Percentiles rank a stretch among this genome's conserved stretches.
These are phyloP conservation scores for Gonioctena quinquepunctata DNA, from an alignment of 1,140 invertebrate genomes.

Conservation along the genomic window DNA sequence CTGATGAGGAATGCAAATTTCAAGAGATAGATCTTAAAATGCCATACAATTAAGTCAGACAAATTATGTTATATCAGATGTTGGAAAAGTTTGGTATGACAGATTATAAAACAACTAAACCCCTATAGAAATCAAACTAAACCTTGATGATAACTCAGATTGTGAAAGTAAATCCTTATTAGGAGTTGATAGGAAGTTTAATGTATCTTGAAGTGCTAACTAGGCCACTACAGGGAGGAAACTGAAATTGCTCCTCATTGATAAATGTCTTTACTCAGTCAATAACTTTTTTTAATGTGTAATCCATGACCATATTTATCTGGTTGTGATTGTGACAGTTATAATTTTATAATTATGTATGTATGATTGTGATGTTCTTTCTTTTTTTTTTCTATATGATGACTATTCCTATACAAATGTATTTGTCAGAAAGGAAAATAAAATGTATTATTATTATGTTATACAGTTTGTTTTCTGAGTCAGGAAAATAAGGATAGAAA, in stretches of 20 bases:
- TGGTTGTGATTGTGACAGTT: too few species aligned
- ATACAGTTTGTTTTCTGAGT: slow-evolving; percentile 40
- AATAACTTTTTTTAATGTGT: too few species aligned
- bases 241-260: too few species aligned
- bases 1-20: slow-evolving; percentile 36
- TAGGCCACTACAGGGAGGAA: too few species aligned
- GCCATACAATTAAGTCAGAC: slow-evolving; percentile 11
- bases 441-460: too few species aligned
- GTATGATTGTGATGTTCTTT: too few species aligned
- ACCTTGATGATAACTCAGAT: slow-evolving; percentile 21
- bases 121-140: slow-evolving; percentile 16
- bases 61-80: slow-evolving; percentile 12
- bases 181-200: slow-evolving; percentile 35
- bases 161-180: slow-evolving; percentile 43
- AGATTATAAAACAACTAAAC: background rate
- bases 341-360: too few species aligned
- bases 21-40: background rate
- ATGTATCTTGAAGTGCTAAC: slow-evolving; percentile 55
- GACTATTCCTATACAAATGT: too few species aligned
- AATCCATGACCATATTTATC: too few species aligned
- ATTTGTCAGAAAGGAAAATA: too few species aligned
- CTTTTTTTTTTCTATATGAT: too few species aligned
- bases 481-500: slow-evolving; percentile 34
- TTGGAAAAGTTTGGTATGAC: slow-evolving; percentile 5
- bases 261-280: too few species aligned